Percentiles rank a stretch among this genome's conserved stretches.
Evolutionary conservation across 2,888 invertebrate species (phyloP).

Genomic region (Alloplasta piceator): DNA sequence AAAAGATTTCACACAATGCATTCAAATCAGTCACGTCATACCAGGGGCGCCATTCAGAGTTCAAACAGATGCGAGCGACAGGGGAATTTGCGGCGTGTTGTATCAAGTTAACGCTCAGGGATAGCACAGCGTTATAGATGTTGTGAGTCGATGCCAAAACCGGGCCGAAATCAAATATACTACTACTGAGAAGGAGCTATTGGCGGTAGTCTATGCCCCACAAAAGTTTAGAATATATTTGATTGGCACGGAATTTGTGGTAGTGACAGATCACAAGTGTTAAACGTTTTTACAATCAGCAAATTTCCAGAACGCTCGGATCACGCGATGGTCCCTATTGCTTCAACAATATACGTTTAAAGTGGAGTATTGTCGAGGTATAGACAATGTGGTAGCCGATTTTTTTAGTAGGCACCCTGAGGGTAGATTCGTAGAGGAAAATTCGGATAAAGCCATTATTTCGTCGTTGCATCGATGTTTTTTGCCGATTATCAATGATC

Average conservation of each 20-base stretch:
- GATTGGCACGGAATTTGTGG: background rate
- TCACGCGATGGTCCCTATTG: conserved; percentile 6
- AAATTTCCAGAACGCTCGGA: conserved; percentile 6
- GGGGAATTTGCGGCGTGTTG: conserved; percentile 63
- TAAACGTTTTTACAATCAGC: conserved; percentile 7
- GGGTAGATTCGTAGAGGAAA: background rate
- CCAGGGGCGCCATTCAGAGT: conserved; percentile 49
- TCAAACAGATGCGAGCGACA: conserved; percentile 62
- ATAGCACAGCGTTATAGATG: conserved; percentile 20
- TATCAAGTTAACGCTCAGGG: conserved; percentile 50
- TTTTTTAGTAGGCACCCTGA: conserved; percentile 13
- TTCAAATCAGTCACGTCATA: conserved; percentile 51
- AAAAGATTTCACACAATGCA: conserved; percentile 36
- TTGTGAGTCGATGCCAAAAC: background rate
- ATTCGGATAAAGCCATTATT: background rate
- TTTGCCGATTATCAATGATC: background rate
- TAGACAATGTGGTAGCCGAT: conserved; percentile 4
- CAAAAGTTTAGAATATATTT: conserved; percentile 16
- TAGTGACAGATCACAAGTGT: conserved; percentile 1
- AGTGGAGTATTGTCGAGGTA: conserved; percentile 4
- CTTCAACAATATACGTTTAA: conserved; percentile 9
- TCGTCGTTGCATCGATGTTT: conserved; percentile 12
- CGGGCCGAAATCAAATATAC: background rate
- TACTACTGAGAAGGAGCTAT: conserved; percentile 1
- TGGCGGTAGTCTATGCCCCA: conserved; percentile 13